Evolutionary conservation across 2,797 vertebrate species (phyloP).

Genomic region (Chlorospingus flavigularis): DNA sequence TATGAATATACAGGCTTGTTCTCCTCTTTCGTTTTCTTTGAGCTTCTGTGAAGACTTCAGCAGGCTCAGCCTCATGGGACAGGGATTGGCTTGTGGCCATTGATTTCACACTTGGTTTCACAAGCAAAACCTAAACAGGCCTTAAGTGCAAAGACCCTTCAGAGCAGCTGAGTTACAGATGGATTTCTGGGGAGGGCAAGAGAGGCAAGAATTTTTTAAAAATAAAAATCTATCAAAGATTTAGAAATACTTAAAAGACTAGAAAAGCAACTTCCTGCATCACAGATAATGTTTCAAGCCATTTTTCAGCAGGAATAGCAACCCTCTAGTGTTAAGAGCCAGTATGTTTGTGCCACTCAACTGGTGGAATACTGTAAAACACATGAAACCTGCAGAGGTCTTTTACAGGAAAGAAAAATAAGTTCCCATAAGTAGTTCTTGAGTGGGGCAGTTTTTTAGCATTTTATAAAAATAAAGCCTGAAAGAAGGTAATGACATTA

Average conservation of each 20-base stretch:
- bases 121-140: constrained; percentile 46
- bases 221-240: not conserved
- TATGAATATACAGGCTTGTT: not conserved
- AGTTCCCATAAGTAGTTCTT: constrained; percentile 39
- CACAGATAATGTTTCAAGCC: not conserved
- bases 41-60: not conserved
- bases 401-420: constrained; percentile 59
- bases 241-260: constrained; percentile 22
- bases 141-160: not conserved
- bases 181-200: constrained; percentile 11
- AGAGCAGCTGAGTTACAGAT: constrained; percentile 45
- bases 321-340: constrained; percentile 32
- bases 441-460: not conserved
- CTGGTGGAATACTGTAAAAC: constrained; percentile 65
- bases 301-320: constrained; percentile 69
- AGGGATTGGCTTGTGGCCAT: not conserved
- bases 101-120: constrained; percentile 20
- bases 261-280: constrained; percentile 44
- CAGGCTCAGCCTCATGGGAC: not conserved
- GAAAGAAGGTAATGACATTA: constrained; percentile 36
- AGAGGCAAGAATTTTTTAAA: not conserved
- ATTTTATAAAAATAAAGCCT: constrained; percentile 18
- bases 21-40: not conserved
- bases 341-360: constrained; percentile 43
- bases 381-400: constrained; percentile 42